phyloP scores from a whole-genome alignment of 2,888 invertebrate genomes.

The Melolontha melolontha region DNA sequence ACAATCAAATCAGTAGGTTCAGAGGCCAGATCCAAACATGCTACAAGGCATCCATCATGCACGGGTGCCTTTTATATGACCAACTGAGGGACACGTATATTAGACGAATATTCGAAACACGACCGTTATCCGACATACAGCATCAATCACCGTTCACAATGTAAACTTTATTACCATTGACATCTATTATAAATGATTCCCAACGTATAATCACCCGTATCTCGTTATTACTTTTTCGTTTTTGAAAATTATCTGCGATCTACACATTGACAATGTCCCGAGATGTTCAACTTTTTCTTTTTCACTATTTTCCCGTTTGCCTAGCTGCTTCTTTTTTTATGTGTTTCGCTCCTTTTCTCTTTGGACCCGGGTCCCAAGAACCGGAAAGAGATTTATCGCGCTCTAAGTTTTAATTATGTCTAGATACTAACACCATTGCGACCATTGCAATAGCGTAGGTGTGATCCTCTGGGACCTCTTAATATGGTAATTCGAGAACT shows the following conservation, averaged over 20 bases:
- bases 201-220: constrained; percentile 54
- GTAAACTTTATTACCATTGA: constrained; percentile 62
- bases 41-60: constrained; percentile 49
- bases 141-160: constrained; percentile 61
- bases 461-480: constrained; percentile 24
- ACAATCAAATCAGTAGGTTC: constrained; percentile 46
- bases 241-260: constrained; percentile 50
- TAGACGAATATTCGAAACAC: constrained; percentile 24
- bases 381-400: constrained; percentile 26
- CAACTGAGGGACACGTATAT: constrained; percentile 11
- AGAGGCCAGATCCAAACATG: constrained; percentile 50
- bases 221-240: constrained; percentile 50
- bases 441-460: constrained; percentile 8
- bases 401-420: constrained; percentile 28
- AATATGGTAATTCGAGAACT: constrained; percentile 23
- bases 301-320: constrained; percentile 14
- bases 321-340: neutral
- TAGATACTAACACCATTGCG: constrained; percentile 5
- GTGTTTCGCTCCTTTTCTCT: neutral
- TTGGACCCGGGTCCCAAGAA: neutral
- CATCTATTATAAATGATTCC: constrained; percentile 61
- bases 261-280: constrained; percentile 50
- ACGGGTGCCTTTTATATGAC: neutral
- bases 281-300: constrained; percentile 32
- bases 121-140: constrained; percentile 52